These are phyloP conservation scores for Salarias fasciatus DNA, from an alignment of 2,797 vertebrate species.

Conservation along the genomic window DNA sequence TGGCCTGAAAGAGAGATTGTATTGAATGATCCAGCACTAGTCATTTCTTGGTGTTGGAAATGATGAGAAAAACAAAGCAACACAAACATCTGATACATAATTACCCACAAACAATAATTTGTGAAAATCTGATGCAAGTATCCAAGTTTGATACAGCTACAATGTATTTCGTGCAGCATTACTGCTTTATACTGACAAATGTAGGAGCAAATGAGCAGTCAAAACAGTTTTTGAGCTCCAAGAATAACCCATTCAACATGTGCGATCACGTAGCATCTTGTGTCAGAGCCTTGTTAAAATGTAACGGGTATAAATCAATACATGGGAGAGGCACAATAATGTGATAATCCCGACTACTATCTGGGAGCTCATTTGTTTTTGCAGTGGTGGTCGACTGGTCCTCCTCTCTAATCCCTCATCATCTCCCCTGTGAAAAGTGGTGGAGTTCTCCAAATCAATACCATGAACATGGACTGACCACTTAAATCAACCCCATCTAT, in stretches of 20 bases:
- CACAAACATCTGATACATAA: slow-evolving; percentile 20
- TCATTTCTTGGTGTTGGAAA: slow-evolving; percentile 1
- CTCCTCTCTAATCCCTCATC: slow-evolving; percentile 78
- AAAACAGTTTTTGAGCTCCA: slow-evolving; percentile 60
- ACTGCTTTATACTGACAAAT: slow-evolving; percentile 43
- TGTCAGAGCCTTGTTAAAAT: slow-evolving; percentile 67
- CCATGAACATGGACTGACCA: slow-evolving; percentile 80
- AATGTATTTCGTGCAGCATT: slow-evolving; percentile 1
- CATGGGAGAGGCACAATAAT: slow-evolving; percentile 73
- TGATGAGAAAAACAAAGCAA: slow-evolving; percentile 15
- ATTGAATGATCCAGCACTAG: slow-evolving; percentile 2
- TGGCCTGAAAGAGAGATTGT: slow-evolving; percentile 22
- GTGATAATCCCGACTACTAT: slow-evolving; percentile 80
- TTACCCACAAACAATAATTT: slow-evolving; percentile 13
- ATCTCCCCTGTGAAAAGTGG: slow-evolving; percentile 71
- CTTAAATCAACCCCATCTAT: slow-evolving; percentile 80
- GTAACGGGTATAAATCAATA: slow-evolving; percentile 76
- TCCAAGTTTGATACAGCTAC: neutral
- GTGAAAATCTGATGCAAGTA: slow-evolving; percentile 1
- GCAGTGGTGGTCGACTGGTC: slow-evolving; percentile 65
- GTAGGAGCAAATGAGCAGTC: slow-evolving; percentile 47
- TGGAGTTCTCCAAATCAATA: slow-evolving; percentile 79
- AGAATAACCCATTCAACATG: slow-evolving; percentile 56
- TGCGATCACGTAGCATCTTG: slow-evolving; percentile 35
- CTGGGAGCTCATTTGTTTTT: slow-evolving; percentile 81